These are phyloP conservation scores for Selene dorsalis DNA, from an alignment of 2,797 vertebrate species.

Conservation along the genomic window DNA sequence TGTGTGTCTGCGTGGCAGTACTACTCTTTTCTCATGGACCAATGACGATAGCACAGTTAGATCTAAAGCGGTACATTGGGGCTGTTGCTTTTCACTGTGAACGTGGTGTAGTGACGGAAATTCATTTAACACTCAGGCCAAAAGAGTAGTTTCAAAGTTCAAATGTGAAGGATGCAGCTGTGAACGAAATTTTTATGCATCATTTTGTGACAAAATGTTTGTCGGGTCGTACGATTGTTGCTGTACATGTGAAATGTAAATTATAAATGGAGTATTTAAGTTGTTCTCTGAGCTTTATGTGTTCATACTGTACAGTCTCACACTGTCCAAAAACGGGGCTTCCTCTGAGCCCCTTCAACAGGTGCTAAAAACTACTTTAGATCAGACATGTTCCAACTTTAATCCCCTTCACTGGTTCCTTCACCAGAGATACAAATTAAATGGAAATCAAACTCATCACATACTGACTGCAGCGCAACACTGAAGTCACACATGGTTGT, in stretches of 20 bases:
- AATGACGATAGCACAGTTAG: conserved; percentile 63
- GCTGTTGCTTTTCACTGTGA: conserved; percentile 69
- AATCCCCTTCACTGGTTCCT: conserved; percentile 37
- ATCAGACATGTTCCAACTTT: conserved; percentile 42
- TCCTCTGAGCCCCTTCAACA: conserved; percentile 39
- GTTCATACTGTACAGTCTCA: conserved; percentile 31
- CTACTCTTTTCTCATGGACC: conserved; percentile 65
- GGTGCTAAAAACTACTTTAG: conserved; percentile 61
- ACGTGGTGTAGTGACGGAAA: conserved; percentile 46
- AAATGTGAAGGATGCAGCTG: conserved; percentile 44
- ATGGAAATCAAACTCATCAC: conserved; percentile 43
- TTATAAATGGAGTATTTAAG: conserved; percentile 41
- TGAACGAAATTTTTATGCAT: conserved; percentile 52
- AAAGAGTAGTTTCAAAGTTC: conserved; percentile 43
- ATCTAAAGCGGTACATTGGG: conserved; percentile 34
- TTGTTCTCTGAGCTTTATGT: conserved; percentile 33
- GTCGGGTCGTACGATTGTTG: conserved; percentile 32
- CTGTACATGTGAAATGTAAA: conserved; percentile 51
- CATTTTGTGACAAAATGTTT: conserved; percentile 39
- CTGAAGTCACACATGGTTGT: conserved; percentile 31
- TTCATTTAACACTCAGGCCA: conserved; percentile 62
- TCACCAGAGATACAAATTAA: conserved; percentile 32
- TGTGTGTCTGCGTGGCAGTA: conserved; percentile 38
- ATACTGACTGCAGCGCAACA: conserved; percentile 48
- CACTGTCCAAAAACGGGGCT: conserved; percentile 34